These are phyloP conservation scores for Peromyscus attwateri DNA, from an alignment of 2,797 vertebrate genomes.

Conservation along the genomic window DNA sequence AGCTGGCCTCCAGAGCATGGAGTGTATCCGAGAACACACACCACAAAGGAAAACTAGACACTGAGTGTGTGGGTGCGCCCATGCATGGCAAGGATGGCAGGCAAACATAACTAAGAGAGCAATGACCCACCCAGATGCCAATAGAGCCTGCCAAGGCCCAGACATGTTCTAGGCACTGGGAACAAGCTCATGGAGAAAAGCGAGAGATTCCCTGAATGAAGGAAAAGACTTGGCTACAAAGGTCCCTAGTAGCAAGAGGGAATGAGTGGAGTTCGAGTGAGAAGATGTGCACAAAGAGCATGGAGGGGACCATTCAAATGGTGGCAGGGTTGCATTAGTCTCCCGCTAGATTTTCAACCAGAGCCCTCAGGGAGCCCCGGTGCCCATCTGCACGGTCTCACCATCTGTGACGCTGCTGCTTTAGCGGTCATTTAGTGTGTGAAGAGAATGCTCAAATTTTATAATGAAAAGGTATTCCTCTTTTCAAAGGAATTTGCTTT, in stretches of 20 bases:
- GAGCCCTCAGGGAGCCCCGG: neutral
- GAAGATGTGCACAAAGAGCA: too few species aligned
- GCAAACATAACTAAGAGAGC: neutral
- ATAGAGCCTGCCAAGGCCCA: neutral
- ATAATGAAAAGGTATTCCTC: neutral
- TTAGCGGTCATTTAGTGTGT: neutral
- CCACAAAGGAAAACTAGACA: neutral
- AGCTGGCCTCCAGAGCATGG: neutral
- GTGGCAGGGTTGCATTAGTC: neutral
- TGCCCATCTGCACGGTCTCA: neutral
- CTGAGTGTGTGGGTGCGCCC: too few species aligned
- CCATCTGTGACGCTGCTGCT: neutral
- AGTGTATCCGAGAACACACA: neutral
- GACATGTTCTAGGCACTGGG: neutral
- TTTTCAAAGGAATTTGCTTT: slow-evolving; percentile 46
- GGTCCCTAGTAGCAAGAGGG: neutral
- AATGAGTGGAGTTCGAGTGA: neutral
- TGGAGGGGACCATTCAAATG: neutral
- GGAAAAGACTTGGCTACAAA: neutral
- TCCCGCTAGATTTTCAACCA: neutral
- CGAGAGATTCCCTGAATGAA: neutral
- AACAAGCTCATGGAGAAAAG: neutral
- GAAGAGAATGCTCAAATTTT: neutral
- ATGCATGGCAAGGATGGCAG: neutral
- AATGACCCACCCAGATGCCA: neutral